These are phyloP conservation scores for Chalcis sispes DNA, from an alignment of 2,888 invertebrate genomes.

Conservation along the genomic window DNA sequence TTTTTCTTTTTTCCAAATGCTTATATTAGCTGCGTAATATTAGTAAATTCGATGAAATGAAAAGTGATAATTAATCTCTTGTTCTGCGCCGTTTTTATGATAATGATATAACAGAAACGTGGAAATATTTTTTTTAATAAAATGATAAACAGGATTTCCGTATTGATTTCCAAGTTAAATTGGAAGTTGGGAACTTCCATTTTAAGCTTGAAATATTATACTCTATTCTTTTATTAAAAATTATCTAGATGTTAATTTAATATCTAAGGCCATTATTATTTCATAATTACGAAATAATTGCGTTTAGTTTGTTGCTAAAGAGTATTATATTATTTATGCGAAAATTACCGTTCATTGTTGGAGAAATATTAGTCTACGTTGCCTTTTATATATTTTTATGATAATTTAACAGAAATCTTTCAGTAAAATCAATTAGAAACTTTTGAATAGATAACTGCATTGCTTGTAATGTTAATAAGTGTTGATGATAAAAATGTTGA, in stretches of 20 bases:
- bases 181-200: constrained; percentile 11
- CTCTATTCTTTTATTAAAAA: constrained; percentile 30
- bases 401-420: too few relatives aligned
- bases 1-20: neutral
- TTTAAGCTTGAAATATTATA: constrained; percentile 15
- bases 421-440: too few relatives aligned
- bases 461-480: too few relatives aligned
- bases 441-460: too few relatives aligned
- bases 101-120: constrained; percentile 36
- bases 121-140: constrained; percentile 25
- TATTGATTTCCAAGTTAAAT: constrained; percentile 53
- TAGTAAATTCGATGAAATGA: constrained; percentile 37
- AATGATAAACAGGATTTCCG: constrained; percentile 52
- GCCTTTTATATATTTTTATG: too few relatives aligned
- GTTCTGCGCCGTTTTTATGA: constrained; percentile 23
- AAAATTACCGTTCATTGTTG: constrained; percentile 7
- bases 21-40: too few relatives aligned
- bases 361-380: too few relatives aligned
- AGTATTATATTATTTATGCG: constrained; percentile 28
- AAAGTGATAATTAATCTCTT: constrained; percentile 40
- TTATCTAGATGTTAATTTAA: constrained; percentile 31
- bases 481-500: too few relatives aligned
- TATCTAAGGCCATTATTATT: constrained; percentile 8
- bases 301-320: constrained; percentile 31
- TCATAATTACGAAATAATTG: constrained; percentile 46